Evolutionary conservation across 2,113 vertebrate species (phyloP), one percentile per base, ranked within the genome.

Genomic region (Anseranas semipalmata): DNA sequence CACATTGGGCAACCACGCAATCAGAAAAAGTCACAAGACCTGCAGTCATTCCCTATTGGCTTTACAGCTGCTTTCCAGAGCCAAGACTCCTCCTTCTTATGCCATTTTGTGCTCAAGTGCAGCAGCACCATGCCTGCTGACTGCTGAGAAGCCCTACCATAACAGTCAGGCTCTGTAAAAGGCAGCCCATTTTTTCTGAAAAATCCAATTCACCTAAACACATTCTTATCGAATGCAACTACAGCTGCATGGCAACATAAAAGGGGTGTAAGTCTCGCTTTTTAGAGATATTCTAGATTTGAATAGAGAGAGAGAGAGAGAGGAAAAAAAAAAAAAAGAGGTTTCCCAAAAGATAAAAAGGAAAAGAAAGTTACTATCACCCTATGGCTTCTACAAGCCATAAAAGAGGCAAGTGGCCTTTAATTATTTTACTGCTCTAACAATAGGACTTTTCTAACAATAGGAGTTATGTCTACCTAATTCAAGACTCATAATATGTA

Each of bases 71-170:
- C 58, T 82, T 76, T 65, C 74, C 70, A 91, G 37, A 73, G 89
- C 81, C 92, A 85, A 60, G 75, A 17, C 46, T 90, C 46, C 59
- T 94, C 82, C 81, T 89, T 17, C 65, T 46, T 41, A 79, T 22
- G 48, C 45, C 17, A 15, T 65, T 87, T 37, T 66, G 45, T 59
- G 94, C 70, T 27, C 33, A 27, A 89, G 32, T 24, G 56, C 43
- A 66, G 79, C 58, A 68, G 62, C 43, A 11, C 50, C 12, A 2
- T 8, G 18, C 50, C 68, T n/a, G 53, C 79, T 19, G 28, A 77
- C 46, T 35, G 17, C 15, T 10, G 35, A 35, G 73, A 56, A 94
- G 53, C 14, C 33, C 35, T 16, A 4, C 25, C 7, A 0, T 16
- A 30, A 20, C 12, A 43, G 25, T 4, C 22, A 35, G 37, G 32